phyloP scores from a whole-genome alignment of 2,113 vertebrate genomes.

The Galbula dea region DNA sequence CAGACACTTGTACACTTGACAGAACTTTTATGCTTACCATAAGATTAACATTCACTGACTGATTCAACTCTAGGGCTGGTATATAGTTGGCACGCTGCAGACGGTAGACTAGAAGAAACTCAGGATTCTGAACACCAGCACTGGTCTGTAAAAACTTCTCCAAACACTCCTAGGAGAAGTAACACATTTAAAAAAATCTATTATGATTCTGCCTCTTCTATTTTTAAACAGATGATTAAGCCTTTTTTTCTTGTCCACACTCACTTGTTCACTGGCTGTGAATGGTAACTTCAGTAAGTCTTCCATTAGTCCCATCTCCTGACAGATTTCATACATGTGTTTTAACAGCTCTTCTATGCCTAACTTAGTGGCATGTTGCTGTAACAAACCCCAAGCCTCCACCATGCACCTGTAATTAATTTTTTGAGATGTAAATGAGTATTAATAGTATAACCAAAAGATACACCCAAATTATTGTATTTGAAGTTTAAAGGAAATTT shows the following conservation, averaged over 20 bases:
- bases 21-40: slow-evolving; percentile 67
- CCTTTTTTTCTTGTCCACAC: background rate
- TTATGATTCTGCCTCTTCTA: background rate
- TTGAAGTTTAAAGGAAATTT: background rate
- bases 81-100: slow-evolving; percentile 90
- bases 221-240: background rate
- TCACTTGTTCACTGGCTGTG: slow-evolving; percentile 84
- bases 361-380: slow-evolving; percentile 78
- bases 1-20: background rate
- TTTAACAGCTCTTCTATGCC: slow-evolving; percentile 82
- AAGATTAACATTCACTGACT: slow-evolving; percentile 81
- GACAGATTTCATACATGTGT: slow-evolving; percentile 85
- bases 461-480: accelerated
- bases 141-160: slow-evolving; percentile 85
- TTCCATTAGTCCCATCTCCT: slow-evolving; percentile 88
- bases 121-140: slow-evolving; percentile 82
- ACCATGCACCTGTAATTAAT: slow-evolving; percentile 80
- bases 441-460: background rate
- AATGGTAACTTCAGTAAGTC: slow-evolving; percentile 91
- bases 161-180: slow-evolving; percentile 81
- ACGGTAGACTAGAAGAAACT: slow-evolving; percentile 89
- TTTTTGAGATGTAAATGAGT: background rate
- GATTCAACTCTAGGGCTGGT: slow-evolving; percentile 88
- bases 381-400: slow-evolving; percentile 87
- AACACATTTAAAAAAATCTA: background rate